Percentiles rank a stretch among this genome's conserved stretches.
These are phyloP conservation scores for Nasonia longicornis DNA, from an alignment of 1,140 invertebrate genomes.

Conservation along the genomic window DNA sequence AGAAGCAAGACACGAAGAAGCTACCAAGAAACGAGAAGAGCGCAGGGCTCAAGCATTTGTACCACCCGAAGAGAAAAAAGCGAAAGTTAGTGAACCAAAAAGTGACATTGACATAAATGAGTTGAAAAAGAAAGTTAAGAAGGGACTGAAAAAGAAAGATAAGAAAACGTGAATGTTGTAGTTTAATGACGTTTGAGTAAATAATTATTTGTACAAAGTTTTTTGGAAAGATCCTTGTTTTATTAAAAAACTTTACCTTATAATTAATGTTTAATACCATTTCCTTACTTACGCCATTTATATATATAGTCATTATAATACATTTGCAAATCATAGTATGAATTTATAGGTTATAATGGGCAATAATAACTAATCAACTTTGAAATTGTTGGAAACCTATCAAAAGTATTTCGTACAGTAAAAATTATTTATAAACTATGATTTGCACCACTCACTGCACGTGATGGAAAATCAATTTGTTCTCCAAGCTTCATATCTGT, in stretches of 20 bases:
- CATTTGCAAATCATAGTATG: constrained; percentile 49
- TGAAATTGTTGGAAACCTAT: neutral
- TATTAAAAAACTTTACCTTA: constrained; percentile 58
- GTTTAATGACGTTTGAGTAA: neutral
- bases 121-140: constrained; percentile 81
- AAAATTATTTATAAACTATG: neutral
- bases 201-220: constrained; percentile 41
- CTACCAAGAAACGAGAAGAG: constrained; percentile 80
- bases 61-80: constrained; percentile 79
- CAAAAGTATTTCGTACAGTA: neutral
- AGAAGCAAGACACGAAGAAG: constrained; percentile 79
- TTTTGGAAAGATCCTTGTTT: constrained; percentile 53
- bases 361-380: neutral
- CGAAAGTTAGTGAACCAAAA: constrained; percentile 46
- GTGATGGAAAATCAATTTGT: neutral
- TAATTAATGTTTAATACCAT: constrained; percentile 52
- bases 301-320: constrained; percentile 56
- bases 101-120: constrained; percentile 73
- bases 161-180: constrained; percentile 27
- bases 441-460: neutral
- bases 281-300: constrained; percentile 51
- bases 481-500: no score
- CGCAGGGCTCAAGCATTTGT: constrained; percentile 84
- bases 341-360: neutral
- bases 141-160: constrained; percentile 67